Base-by-base conservation (phyloP, 2,888 invertebrate species). In the Drosophila pegasa region DNA sequence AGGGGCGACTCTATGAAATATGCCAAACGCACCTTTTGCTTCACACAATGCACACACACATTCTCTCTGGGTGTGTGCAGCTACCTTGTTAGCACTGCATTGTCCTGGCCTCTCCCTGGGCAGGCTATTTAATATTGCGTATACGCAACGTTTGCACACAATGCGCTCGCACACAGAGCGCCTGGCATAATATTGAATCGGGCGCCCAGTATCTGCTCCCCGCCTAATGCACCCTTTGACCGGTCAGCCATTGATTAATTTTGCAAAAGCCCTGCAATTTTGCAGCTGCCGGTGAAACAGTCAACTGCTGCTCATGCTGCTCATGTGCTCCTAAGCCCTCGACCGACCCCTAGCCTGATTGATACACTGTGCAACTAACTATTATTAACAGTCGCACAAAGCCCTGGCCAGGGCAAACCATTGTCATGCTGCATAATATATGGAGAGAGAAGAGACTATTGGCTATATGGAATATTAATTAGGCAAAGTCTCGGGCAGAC, bases 231-330 rank as follows among this genome's bases (percentile, higher is more conserved):
- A 70, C 64, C 75, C 60, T 78, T 83, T 70, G 87, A 68, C 59
- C n/a, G 29, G 22, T 12, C 51, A 55, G 22, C 22, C 57, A 75
- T 68, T 82, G 82, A 82, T 87, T 78, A 85, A 85, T 87, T 66
- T 73, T 72, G 51, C 73, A 80, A 45, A 40, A 56, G 66, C 51
- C 48, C 33, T 59, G 55, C 60, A 59, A 58, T 54, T 52, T 45
- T 25, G 60, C 59, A 51, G 12, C 22, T 41, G 31, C 51, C 38
- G 14, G 20, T 58, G 35, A 35, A 29, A 51, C 62, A 25, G 27
- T 29, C 29, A 31, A 27, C 40, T 35, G 43, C 35, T 18, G 29
- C 48, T 40, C 38, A n/a, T 35, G 43, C 35, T 18, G 29, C 48
- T 52, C 38, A 31, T 52, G 47, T 57, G 75, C 48, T 25, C 31